Base-by-base conservation (phyloP, 2,797 vertebrate species). In the Dromococcyx pavoninus region DNA sequence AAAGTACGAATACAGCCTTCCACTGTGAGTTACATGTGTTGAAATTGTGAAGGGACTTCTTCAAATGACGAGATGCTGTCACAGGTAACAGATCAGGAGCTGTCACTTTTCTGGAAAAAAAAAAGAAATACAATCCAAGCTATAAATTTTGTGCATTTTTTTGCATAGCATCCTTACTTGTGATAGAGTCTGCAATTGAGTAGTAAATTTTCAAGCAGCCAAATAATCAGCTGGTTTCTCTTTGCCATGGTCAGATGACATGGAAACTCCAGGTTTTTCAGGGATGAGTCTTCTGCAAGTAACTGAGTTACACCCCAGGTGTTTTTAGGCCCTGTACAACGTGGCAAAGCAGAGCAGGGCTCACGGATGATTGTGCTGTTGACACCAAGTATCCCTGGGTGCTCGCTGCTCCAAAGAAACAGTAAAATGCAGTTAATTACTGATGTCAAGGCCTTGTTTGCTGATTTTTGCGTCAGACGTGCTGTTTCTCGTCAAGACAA, bases 141-240 rank as follows among this genome's bases (percentile, higher is more conserved):
- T 23, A 17, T 9, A 25, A 41, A 28, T 78, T 32, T 27, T 39
- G 15, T 33, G 56, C 10, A 4, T n/a, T 57, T 66, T 85, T 18
- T 35, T 61, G 18, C 13, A 2, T 12, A 37, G 8, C 19, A 61
- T 30, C 35, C 32, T 25, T 24, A 7, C n/a, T 51, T 28, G 37
- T 32, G 32, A 12, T 10, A 16, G 35, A 1, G 1, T 37, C 54
- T 41, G 60, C 33, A 22, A 30, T 5, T 3, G 1, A 1, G n/a
- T 7, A 19, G 41, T 1, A 1, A 8, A 6, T 48, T 54, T 58
- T 48, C 39, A 14, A 22, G 35, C 25, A 11, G n/a, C 2, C 15
- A 41, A 4, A 4, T 1, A 41, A 24, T 8, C 5, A 16, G 28
- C 41, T 30, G 39, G 8, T 10, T 50, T 69, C 58, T 5, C 16